Evolutionary conservation across 2,888 invertebrate species (phyloP), one percentile per base, ranked within the genome.

Genomic region (Andricus curvator): DNA sequence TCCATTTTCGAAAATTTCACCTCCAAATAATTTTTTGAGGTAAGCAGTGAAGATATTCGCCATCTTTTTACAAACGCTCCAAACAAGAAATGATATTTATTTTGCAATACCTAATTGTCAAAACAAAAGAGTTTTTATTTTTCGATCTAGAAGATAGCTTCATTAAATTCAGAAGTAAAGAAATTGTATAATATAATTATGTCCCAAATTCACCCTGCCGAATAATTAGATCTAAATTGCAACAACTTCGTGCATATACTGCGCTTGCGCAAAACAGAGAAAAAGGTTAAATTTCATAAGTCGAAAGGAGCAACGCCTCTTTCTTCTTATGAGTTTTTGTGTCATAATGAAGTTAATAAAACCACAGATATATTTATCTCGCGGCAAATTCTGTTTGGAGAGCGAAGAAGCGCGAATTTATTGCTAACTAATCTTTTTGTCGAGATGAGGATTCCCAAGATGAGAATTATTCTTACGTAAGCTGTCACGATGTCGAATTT

Each of bases 391-490:
- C 25, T 62, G 2, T 15, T 29, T 62, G n/a, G 6, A 41, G 22
- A 67, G 8, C 4, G 29, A 25, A 67, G 41, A 67, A 68, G 68
- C 68, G 68, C 44, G 37, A 64, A 78, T 78, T 62, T 76, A 64
- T 78, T 60, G 44, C n/a, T 74, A 81, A 79, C 81, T 79, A 79
- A 82, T 82, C 67, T 78, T 76, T 80, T 37, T 44, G 44, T 48
- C 5, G 22, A 51, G 48, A 79, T 65, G 78, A 82, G 48, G 5
- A 2, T 33, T 64, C 3, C 3, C 44, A 68, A 68, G 68, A 64
- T 64, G 64, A 64, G 8, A 25, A 62, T 37, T 6, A 22, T 33
- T 51, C 74, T 85, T 84, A 78, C 77, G 76, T 82, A 84, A 84
- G 65, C 51, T 41, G 17, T 25, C 68, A n/a, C 22, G 25, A 44